These are phyloP conservation scores for Tachyglossus aculeatus DNA, from an alignment of 2,797 vertebrate species.

Conservation along the genomic window DNA sequence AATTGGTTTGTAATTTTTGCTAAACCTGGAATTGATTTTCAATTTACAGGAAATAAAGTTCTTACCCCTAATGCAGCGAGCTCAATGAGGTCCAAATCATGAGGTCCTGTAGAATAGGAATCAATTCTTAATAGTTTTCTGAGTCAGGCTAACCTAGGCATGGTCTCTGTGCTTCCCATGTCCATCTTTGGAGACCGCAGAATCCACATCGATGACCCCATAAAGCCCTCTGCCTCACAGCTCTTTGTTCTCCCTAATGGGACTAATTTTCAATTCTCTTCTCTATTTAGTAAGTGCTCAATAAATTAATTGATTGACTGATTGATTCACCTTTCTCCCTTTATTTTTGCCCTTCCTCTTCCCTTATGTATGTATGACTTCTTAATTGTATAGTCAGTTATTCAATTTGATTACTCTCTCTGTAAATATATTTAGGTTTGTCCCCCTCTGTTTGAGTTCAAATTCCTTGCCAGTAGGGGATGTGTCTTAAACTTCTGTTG, in stretches of 20 bases:
- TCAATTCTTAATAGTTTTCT: not conserved
- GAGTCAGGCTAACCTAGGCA: not conserved
- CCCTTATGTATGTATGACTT: too few relatives aligned
- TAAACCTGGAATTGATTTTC: slow-evolving; percentile 12
- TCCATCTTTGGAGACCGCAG: not conserved
- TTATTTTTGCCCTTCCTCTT: not conserved
- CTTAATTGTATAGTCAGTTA: too few relatives aligned
- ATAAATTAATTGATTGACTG: not conserved
- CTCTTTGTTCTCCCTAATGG: not conserved
- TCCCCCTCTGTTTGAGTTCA: too few relatives aligned
- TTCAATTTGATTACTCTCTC: too few relatives aligned
- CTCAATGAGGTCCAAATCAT: not conserved
- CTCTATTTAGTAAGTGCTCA: not conserved
- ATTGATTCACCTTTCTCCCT: not conserved
- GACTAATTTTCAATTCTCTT: not conserved
- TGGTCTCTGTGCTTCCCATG: not conserved
- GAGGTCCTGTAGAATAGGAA: not conserved
- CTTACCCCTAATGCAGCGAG: not conserved
- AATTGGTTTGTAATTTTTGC: not conserved
- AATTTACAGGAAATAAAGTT: slow-evolving; percentile 26
- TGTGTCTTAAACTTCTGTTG: too few relatives aligned
- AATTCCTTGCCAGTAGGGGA: too few relatives aligned
- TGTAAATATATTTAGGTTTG: too few relatives aligned
- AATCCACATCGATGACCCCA: not conserved
- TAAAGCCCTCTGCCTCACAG: not conserved